Evolutionary conservation across 2,888 invertebrate genomes (phyloP), one percentile per base, ranked within the genome.

Genomic region (Adelphocoris suturalis): DNA sequence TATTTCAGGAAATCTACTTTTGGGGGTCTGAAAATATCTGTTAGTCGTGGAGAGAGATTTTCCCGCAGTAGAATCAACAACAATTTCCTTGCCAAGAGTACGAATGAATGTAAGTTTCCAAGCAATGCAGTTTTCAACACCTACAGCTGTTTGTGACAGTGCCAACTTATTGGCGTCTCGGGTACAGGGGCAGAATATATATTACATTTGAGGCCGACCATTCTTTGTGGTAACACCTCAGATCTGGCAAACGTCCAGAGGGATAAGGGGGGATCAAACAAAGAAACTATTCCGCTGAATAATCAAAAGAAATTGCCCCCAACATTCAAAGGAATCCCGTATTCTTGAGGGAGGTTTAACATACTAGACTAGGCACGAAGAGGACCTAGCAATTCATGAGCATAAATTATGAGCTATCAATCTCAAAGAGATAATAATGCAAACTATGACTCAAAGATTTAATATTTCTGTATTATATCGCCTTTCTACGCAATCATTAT

Each of bases 251-350:
- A 11, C 46, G 37, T 46, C 78, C 78, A 78, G 27, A 23, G 14
- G 37, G 28, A 46, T 12, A 28, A 5, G 28, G 13, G 76, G 46
- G 37, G 5, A 47, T 47, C 37, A 46, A 78, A 78, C 78, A 78
- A 78, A 78, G 78, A 78, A 78, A 78, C 78, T 37, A 78, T 46
- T 78, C 46, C 46, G 37, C 78, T 78, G 78, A 28, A 78, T 78
- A 37, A 78, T 76, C 76, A 28, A 28, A n/a, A 61, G 61, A 61
- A 61, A 61, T 14, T 61, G 61, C 2, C n/a, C n/a, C n/a, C 61
- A n/a, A n/a, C 61, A n/a, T 19, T 61, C 19, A 9, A 19, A 19
- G 61, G 19, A 61, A 52, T 2, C 14, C 14, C 12, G 12, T 52
- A 52, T 52, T 52, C 16, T 52, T 2, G 52, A 52, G 52, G 12